Base-by-base conservation (phyloP, 2,113 vertebrate species). In the Gnathonemus echidnorhynchus region DNA sequence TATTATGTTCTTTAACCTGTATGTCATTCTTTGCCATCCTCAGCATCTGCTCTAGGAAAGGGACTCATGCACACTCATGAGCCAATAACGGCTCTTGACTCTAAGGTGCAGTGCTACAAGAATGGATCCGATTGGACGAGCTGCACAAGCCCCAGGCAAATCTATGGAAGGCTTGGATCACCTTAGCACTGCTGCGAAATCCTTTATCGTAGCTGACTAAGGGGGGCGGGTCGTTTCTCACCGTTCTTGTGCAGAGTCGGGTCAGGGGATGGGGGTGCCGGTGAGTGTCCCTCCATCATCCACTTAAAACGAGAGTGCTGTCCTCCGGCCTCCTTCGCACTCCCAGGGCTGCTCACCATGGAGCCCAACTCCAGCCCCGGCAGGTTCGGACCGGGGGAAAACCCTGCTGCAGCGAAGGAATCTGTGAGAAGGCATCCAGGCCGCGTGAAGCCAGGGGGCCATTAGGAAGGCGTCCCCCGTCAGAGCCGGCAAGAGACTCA, bases 271-370 rank as follows among this genome's bases (percentile, higher is more conserved):
- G 97, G 95, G 90, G 98, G 96, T 92, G 98, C 97, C 89, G 97
- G 97, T 15, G 95, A 95, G 90, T 98, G 97, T 62, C 97, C 98
- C 94, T 99, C 98, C 97, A 99, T 99, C 98, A 99, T 99, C 95
- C 97, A 97, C 92, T 99, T 99, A 94, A 99, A 99, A 91, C 98
- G 98, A 74, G 98, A 99, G 95, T 99, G 96, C 95, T 95, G 98
- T 27, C 91, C 95, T 87, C 97, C 97, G 74, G 96, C 88, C 91
- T 99, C 98, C 92, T 99, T 98, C 91, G 97, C 93, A 42, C 93
- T 90, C 15, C 93, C 93, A 74, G 93, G 92, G 0, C 93, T 96
- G 91, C 97, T 96, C 62, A 98, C 95, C 93, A 97, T 97, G 90
- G 97, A 96, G 91, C 97, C 94, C 62, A 96, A 96, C 94, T 99